phyloP scores from a whole-genome alignment of 2,888 invertebrate species.

The Ariolimax columbianus region DNA sequence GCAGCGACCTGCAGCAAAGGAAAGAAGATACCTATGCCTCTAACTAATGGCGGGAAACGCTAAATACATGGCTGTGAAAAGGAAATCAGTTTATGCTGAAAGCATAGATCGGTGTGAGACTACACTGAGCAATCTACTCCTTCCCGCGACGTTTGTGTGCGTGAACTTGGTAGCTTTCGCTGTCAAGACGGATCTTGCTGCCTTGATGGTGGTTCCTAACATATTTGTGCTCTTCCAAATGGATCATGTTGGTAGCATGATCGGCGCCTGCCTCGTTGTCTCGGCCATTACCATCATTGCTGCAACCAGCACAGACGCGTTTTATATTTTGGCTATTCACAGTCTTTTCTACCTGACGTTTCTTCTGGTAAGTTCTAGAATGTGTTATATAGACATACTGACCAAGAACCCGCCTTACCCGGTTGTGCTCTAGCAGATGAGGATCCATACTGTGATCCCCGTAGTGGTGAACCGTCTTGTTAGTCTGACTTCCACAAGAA shows the following conservation, averaged over 20 bases:
- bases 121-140: background rate
- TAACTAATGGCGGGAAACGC: background rate
- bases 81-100: background rate
- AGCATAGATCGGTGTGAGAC: background rate
- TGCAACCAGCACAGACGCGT: background rate
- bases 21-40: background rate
- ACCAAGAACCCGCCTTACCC: too few species aligned
- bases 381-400: too few species aligned
- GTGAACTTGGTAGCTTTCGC: conserved; percentile 14
- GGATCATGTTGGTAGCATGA: background rate
- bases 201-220: conserved; percentile 28
- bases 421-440: too few species aligned
- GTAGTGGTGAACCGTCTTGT: too few species aligned
- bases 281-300: background rate
- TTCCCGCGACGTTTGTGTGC: background rate
- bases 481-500: too few species aligned
- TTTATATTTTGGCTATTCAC: conserved; percentile 30
- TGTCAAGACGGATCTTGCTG: conserved; percentile 13
- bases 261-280: background rate
- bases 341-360: conserved; percentile 23
- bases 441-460: too few species aligned
- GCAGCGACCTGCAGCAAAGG: too few species aligned
- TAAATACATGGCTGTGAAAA: background rate
- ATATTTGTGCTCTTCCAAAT: conserved; percentile 2
- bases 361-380: conserved; percentile 26